Evolutionary conservation across 2,888 invertebrate species (phyloP), one percentile per base, ranked within the genome.

Genomic region (Cataglyphis albicans): DNA sequence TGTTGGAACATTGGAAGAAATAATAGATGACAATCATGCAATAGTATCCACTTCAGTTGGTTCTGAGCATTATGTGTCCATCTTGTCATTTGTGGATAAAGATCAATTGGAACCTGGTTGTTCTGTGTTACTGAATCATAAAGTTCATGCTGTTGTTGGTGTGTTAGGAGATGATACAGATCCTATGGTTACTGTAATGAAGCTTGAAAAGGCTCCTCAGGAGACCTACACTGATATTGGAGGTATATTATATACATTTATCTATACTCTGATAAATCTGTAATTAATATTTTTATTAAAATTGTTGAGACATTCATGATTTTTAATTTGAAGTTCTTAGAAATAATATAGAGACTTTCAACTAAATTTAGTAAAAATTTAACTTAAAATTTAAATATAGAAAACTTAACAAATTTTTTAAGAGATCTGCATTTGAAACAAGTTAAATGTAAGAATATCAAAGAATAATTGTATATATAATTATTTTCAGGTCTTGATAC

Each of bases 101-200:
- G 99, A 99, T 95, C 99, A 99, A 94, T 95, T 99, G 80, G 99
- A 99, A 95, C 99, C 99, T 35, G 99, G 99, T 6, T 99, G 99
- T 95, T 99, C 99, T 1, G 99, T 99, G 3, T 95, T 99, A 9
- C 95, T 99, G 9, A 99, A 99, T 95, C 99, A 99, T 95, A 99
- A 99, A 96, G 99, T 99, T 1, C 99, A 99, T 95, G 99, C 99
- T 67, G 99, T 99, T n/a, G 99, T 99, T 44, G 99, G 99, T 78
- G 99, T 99, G 0, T 95, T 99, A n/a, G 98, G 98, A 35, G 99
- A 99, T 95, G 99, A 99, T 94, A 99, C 99, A 15, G 99, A 99
- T 95, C 99, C 99, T 5, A 99, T 99, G 99, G 99, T 99, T 3
- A 99, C 99, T 15, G 99, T 99, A 1, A 99, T 99, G 99, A 99